phyloP scores from a whole-genome alignment of 2,797 vertebrate genomes.

The Selene dorsalis region DNA sequence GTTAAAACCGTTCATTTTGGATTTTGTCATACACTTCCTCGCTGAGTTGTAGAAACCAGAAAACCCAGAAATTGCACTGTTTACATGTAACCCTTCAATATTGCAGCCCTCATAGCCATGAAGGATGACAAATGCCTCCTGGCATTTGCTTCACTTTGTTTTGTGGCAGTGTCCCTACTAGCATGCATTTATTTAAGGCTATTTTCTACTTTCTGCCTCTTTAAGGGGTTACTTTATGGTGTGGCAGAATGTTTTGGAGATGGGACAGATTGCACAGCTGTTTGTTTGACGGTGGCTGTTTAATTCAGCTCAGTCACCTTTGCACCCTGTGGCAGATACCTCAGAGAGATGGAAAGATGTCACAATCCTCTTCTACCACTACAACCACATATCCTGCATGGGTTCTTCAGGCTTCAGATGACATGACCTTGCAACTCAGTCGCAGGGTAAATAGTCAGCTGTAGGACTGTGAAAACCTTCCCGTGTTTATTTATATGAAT shows the following conservation, averaged over 20 bases:
- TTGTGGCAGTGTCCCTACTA: constrained; percentile 79
- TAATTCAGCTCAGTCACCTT: constrained; percentile 69
- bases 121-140: constrained; percentile 82
- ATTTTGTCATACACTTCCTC: constrained; percentile 84
- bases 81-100: constrained; percentile 87
- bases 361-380: constrained; percentile 53
- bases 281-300: constrained; percentile 70
- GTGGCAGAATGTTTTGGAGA: constrained; percentile 63
- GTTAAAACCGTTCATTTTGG: constrained; percentile 86
- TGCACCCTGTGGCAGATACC: constrained; percentile 68
- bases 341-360: constrained; percentile 66
- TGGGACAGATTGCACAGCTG: constrained; percentile 70
- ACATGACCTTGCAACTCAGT: constrained; percentile 60
- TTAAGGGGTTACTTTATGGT: constrained; percentile 71
- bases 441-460: constrained; percentile 44
- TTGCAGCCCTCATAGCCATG: constrained; percentile 74
- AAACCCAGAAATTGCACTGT: constrained; percentile 87
- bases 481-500: constrained; percentile 68
- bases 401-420: constrained; percentile 45
- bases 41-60: constrained; percentile 84
- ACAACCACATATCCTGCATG: constrained; percentile 43
- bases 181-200: constrained; percentile 78
- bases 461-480: constrained; percentile 35
- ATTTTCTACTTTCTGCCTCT: constrained; percentile 62
- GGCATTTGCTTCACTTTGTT: constrained; percentile 79